phyloP scores from a whole-genome alignment of 2,113 vertebrate species.

The Plotosus lineatus region DNA sequence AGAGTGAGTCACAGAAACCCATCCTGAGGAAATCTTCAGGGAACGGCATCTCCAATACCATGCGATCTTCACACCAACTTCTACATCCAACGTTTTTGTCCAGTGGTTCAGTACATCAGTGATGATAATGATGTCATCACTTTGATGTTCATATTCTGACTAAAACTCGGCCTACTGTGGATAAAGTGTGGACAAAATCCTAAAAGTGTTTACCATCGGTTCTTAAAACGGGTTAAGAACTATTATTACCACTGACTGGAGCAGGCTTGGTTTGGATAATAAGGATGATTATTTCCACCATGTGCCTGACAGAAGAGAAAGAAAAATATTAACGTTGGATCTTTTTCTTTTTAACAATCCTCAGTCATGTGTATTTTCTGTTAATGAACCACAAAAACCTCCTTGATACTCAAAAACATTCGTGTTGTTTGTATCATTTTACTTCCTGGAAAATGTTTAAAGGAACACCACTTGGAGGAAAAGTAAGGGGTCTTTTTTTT shows the following conservation, averaged over 20 bases:
- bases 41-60: too few species aligned
- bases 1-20: constrained; percentile 66
- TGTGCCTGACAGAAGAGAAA: background rate
- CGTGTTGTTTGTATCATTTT: background rate
- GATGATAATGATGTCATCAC: background rate
- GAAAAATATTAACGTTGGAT: background rate
- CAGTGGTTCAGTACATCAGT: background rate
- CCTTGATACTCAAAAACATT: too few species aligned
- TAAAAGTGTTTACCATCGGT: background rate
- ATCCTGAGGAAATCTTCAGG: background rate
- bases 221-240: background rate
- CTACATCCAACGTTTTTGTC: background rate
- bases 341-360: background rate
- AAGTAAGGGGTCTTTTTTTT: too few species aligned
- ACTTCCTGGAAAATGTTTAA: too few species aligned
- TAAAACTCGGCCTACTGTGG: background rate
- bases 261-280: background rate
- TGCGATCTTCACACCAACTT: background rate
- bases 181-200: background rate
- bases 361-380: background rate
- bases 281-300: background rate
- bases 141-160: background rate
- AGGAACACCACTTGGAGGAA: too few species aligned
- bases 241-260: background rate
- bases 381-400: constrained; percentile 14